Percentiles rank a stretch among this genome's conserved stretches.
Evolutionary conservation across 2,113 vertebrate genomes (phyloP).

Genomic region (Lanius ludovicianus): DNA sequence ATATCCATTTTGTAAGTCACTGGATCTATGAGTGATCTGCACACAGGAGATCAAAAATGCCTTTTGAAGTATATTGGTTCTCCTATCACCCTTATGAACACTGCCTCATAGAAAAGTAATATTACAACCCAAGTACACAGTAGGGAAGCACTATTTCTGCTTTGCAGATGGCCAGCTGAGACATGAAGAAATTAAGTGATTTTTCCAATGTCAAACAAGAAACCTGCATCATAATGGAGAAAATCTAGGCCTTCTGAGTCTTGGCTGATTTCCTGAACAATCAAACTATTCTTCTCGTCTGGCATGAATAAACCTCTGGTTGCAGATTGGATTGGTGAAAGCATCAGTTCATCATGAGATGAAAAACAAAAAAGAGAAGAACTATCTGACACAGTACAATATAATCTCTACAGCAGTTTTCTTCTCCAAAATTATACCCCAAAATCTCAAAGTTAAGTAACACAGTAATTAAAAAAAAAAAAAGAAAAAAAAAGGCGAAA

Average conservation of each 20-base stretch:
- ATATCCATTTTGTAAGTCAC: not conserved
- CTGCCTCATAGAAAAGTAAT: not conserved
- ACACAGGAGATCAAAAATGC: not conserved
- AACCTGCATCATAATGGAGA: not conserved
- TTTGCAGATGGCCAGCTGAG: not conserved
- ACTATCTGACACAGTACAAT: not conserved
- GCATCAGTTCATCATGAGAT: not conserved
- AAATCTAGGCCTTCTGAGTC: slow-evolving; percentile 8
- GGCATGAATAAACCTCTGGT: slow-evolving; percentile 10
- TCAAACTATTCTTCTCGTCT: slow-evolving; percentile 25
- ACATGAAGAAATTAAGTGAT: not conserved
- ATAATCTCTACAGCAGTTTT: not conserved
- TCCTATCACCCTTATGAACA: slow-evolving; percentile 5
- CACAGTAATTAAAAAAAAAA: slow-evolving; percentile 10
- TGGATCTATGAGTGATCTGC: not conserved
- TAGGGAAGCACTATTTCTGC: slow-evolving; percentile 14
- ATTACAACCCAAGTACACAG: not conserved
- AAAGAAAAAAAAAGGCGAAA: not conserved
- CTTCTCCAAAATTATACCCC: not conserved
- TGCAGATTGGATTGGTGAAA: slow-evolving; percentile 24
- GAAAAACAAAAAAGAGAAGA: slow-evolving; percentile 8
- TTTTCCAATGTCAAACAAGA: not conserved
- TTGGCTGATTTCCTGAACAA: slow-evolving; percentile 29
- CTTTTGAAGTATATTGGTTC: slow-evolving; percentile 39
- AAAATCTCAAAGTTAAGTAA: slow-evolving; percentile 2